Evolutionary conservation across 1,140 invertebrate genomes (phyloP).

Genomic region (Leucophenga varia): DNA sequence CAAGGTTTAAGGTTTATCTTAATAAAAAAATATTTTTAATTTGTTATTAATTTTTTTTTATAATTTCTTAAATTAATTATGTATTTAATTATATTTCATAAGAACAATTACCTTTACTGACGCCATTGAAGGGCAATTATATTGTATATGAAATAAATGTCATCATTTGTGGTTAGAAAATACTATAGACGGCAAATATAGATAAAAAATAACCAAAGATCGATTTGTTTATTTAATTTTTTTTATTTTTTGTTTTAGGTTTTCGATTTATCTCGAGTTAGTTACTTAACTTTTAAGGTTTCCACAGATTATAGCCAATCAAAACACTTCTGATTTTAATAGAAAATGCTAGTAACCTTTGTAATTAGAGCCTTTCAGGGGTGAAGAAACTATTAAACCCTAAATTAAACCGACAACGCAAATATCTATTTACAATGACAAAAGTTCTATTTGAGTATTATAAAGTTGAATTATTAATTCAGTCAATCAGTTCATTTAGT

Average conservation of each 20-base stretch:
- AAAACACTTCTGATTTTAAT: too few species aligned
- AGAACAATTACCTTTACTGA: too few species aligned
- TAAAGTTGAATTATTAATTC: too few species aligned
- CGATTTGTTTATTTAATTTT: neutral
- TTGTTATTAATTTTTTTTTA: neutral
- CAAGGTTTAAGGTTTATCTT: too few species aligned
- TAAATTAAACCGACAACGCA: slow-evolving; percentile 5
- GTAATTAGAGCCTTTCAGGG: slow-evolving; percentile 10
- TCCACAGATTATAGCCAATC: too few species aligned
- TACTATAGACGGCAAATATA: neutral
- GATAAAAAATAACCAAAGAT: neutral
- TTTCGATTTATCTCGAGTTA: neutral
- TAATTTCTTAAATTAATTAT: neutral
- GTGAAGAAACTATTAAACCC: too few species aligned
- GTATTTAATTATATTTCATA: neutral
- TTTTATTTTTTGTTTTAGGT: neutral
- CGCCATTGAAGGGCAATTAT: too few species aligned
- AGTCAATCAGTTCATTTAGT: too few species aligned
- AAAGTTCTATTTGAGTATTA: too few species aligned
- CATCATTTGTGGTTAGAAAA: too few species aligned
- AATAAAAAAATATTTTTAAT: neutral
- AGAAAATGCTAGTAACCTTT: slow-evolving; percentile 15
- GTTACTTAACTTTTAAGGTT: too few species aligned
- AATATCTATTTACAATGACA: slow-evolving; percentile 18
- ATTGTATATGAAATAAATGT: too few species aligned